phyloP scores from a whole-genome alignment of 2,888 invertebrate genomes.

The Tipula vernalis region DNA sequence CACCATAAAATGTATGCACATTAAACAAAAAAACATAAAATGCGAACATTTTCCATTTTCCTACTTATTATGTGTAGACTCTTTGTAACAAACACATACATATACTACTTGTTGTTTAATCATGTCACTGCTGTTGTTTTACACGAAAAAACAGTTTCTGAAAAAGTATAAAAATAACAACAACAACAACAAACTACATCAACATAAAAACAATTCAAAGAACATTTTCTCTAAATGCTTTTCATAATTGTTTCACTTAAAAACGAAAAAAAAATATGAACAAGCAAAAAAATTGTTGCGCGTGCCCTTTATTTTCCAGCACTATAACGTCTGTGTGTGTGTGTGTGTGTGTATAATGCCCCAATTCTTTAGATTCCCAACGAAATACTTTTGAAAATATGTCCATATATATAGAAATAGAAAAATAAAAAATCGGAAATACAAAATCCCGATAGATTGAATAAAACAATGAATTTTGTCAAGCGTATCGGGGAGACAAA shows the following conservation, averaged over 20 bases:
- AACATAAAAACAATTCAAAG: neutral
- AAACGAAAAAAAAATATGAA: neutral
- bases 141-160: neutral
- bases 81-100: neutral
- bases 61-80: neutral
- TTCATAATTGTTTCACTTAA: neutral
- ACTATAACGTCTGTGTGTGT: neutral
- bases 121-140: neutral
- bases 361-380: neutral
- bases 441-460: neutral
- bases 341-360: neutral
- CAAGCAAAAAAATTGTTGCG: neutral
- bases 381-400: neutral
- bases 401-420: neutral
- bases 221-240: neutral
- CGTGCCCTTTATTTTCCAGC: neutral
- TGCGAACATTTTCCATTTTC: neutral
- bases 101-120: neutral
- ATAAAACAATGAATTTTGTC: neutral
- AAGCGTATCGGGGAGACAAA: neutral
- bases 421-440: neutral
- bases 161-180: neutral
- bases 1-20: neutral
- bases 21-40: neutral
- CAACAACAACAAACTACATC: neutral